Evolutionary conservation across 2,113 vertebrate genomes (phyloP).

Genomic region (Stomatorhinus ivindoensis): DNA sequence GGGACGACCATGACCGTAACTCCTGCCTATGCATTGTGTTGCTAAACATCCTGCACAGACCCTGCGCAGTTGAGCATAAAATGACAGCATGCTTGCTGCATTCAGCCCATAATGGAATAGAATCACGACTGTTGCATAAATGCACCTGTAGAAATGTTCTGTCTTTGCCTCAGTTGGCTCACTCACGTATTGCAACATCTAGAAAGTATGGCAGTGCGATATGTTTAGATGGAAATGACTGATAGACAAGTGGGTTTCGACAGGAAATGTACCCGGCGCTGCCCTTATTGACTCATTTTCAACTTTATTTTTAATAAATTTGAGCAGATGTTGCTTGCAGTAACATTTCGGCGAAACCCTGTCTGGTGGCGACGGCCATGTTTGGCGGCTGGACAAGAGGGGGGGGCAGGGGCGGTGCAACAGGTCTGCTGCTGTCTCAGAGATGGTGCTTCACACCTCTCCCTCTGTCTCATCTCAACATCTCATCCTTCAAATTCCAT

Average conservation of each 20-base stretch:
- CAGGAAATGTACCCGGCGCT: neutral
- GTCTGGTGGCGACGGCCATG: neutral
- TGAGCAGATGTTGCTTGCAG: neutral
- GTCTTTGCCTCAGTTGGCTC: neutral
- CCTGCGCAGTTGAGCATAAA: neutral
- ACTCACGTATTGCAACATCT: neutral
- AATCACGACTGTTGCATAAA: neutral
- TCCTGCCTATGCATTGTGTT: neutral
- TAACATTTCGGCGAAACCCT: neutral
- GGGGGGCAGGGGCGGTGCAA: no score
- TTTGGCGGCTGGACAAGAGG: neutral
- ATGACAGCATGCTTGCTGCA: neutral
- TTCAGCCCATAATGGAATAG: neutral
- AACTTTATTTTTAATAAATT: neutral
- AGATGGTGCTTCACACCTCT: no score
- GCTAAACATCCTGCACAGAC: neutral
- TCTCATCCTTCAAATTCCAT: no score
- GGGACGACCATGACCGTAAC: neutral
- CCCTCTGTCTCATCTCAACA: no score
- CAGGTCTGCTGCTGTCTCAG: no score
- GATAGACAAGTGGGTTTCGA: neutral
- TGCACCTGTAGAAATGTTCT: neutral
- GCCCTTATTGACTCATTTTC: neutral
- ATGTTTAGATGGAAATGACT: neutral
- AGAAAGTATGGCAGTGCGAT: neutral